Percentiles rank a stretch among this genome's conserved stretches.
Conservation (phyloP, 2,888 invertebrate genomes). For the Eristalinus aeneus region DNA sequence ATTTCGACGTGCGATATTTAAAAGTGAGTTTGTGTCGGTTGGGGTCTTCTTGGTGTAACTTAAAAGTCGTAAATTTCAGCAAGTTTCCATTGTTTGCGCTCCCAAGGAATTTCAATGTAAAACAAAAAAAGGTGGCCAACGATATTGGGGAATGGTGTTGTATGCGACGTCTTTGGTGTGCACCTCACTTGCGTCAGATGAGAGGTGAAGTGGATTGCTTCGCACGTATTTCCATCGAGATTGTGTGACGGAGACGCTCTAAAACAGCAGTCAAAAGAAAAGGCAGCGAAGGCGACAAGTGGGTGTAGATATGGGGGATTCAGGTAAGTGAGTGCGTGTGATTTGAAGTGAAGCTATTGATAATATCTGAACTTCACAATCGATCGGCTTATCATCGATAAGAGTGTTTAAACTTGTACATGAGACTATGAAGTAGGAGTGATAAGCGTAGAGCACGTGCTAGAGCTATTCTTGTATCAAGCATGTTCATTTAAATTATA, state of each 20-base stretch:
- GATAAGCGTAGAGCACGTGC: neutral
- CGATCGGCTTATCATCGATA: neutral
- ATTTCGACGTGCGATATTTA: slow-evolving; percentile 65
- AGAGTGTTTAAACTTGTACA: slow-evolving; percentile 19
- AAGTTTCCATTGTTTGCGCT: slow-evolving; percentile 6
- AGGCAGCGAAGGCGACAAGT: slow-evolving; percentile 5
- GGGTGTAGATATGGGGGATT: slow-evolving; percentile 76
- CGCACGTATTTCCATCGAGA: slow-evolving; percentile 28
- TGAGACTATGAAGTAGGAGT: neutral
- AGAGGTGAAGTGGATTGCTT: slow-evolving; percentile 26
- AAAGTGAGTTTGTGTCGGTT: slow-evolving; percentile 19
- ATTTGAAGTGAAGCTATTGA: neutral
- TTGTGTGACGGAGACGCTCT: slow-evolving; percentile 32
- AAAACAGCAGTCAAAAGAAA: slow-evolving; percentile 1
- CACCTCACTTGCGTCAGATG: slow-evolving; percentile 49
- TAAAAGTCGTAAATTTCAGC: slow-evolving; percentile 48
- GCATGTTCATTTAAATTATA: neutral
- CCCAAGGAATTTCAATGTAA: neutral
- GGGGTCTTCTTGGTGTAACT: slow-evolving; percentile 35
- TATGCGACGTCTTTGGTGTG: slow-evolving; percentile 1
- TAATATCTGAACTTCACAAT: slow-evolving; percentile 4
- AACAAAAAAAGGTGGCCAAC: slow-evolving; percentile 3
- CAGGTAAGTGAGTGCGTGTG: slow-evolving; percentile 74
- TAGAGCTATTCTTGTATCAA: neutral
- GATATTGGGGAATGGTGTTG: slow-evolving; percentile 33